Evolutionary conservation across 2,888 invertebrate genomes (phyloP), one percentile per base, ranked within the genome.

Genomic region (Achlya flavicornis): DNA sequence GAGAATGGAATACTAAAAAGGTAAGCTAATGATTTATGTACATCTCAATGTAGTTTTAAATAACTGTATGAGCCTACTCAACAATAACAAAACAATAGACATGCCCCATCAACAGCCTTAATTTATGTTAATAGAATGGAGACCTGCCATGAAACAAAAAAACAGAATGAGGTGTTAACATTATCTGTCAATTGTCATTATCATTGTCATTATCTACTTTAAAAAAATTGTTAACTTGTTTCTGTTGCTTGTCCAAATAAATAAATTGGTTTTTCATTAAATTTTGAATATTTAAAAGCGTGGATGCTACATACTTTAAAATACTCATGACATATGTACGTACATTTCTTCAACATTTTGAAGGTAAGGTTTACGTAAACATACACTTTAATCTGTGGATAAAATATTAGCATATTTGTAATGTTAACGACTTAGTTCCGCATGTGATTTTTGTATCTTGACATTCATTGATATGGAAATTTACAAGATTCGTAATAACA

Each of bases 141-240:
- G 4, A 43, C 12, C 14, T 43, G 14, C 4, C 14, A 14, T 43
- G 14, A 41, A 16, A 48, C 16, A 16, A 4, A 46, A 16, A 4
- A 46, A 48, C 48, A n/a, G n/a, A 48, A 48, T 16, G 53, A 53
- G 53, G 4, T 53, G 53, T 53, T 41, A 41, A 41, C 41, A 41
- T 41, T 12, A 12, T 38, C 12, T 12, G 12, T 11, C 12, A 41
- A 0, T 12, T 41, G 12, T 12, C 3, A 5, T 12, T n/a, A n/a
- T n/a, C n/a, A n/a, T n/a, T n/a, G n/a, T n/a, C n/a, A n/a, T n/a
- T n/a, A n/a, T n/a, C n/a, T n/a, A n/a, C n/a, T n/a, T n/a, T n/a
- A n/a, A n/a, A n/a, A n/a, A n/a, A n/a, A n/a, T n/a, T n/a, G n/a
- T n/a, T n/a, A n/a, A n/a, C n/a, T n/a, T n/a, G n/a, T n/a, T n/a